Base-by-base conservation (phyloP, 2,888 invertebrate genomes). In the Dysmachus trigonus region DNA sequence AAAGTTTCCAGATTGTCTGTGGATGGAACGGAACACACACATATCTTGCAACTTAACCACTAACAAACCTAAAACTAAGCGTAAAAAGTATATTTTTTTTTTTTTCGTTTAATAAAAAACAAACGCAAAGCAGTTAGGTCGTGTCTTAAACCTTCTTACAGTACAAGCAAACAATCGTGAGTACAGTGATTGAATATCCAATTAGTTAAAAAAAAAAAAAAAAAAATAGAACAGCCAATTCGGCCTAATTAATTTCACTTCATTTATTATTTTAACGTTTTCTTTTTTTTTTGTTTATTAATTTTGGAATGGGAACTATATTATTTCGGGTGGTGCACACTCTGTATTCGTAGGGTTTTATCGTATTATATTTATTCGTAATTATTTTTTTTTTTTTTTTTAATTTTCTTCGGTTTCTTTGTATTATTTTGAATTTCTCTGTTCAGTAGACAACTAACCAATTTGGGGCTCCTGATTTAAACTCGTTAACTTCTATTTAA, bases 321-420 rank as follows among this genome's bases (percentile, higher is more conserved):
- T 62, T 27, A 77, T 86, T 71, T 79, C 72, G 38, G 73, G 86
- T 85, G 89, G 89, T 91, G 91, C 90, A 90, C 90, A 90, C 90
- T 90, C 90, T 90, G 90, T 91, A 91, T 91, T 91, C 90, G 90
- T 89, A 88, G 87, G 84, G 81, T 74, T 27, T 53, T 82, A 22
- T 22, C 53, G 8, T 38, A 35, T 30, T 71, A 30, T 47, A n/a
- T 35, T 81, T 38, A 33, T 53, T 77, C n/a, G 27, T 74, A 31
- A 79, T 79, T 79, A 41, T 74, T 51, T 41, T 53, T 51, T 82
- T 79, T 71, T 85, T 86, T 15, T 82, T 79, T 71, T 85, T 86
- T 15, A 35, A 7, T 82, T 73, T 62, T 33, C 18, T 10, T 82
- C 51, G 79, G 47, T 79, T 79, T 79, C 47, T 62, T 62, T 62